These are phyloP conservation scores for Thinocorus orbignyianus DNA, from an alignment of 2,113 vertebrate species.

Conservation along the genomic window DNA sequence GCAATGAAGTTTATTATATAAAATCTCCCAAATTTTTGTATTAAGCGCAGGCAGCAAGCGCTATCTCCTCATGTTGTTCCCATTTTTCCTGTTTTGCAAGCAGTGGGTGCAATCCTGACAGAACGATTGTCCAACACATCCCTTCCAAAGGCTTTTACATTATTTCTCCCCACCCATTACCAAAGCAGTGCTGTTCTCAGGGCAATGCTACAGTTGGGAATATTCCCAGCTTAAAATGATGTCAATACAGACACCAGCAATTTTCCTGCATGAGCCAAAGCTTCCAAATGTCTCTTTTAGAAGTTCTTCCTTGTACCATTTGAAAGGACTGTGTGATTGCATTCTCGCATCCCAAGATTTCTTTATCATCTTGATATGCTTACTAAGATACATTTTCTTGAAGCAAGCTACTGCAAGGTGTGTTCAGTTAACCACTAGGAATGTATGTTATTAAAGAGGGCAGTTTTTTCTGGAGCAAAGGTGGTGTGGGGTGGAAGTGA, in stretches of 20 bases:
- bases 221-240: background rate
- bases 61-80: background rate
- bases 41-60: background rate
- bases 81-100: background rate
- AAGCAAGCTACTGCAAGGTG: background rate
- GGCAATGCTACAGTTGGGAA: background rate
- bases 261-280: background rate
- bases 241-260: background rate
- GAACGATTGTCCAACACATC: background rate
- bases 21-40: background rate
- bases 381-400: background rate
- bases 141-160: background rate
- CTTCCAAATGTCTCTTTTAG: background rate
- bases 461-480: background rate
- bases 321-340: background rate
- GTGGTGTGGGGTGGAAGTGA: background rate
- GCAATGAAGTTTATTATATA: background rate
- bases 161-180: accelerated
- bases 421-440: background rate
- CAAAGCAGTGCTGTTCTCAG: background rate
- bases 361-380: background rate
- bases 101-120: background rate
- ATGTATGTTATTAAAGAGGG: background rate
- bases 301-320: background rate
- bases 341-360: background rate